Evolutionary conservation across 2,888 invertebrate species (phyloP), one percentile per base, ranked within the genome.

Genomic region (Penaeus monodon): DNA sequence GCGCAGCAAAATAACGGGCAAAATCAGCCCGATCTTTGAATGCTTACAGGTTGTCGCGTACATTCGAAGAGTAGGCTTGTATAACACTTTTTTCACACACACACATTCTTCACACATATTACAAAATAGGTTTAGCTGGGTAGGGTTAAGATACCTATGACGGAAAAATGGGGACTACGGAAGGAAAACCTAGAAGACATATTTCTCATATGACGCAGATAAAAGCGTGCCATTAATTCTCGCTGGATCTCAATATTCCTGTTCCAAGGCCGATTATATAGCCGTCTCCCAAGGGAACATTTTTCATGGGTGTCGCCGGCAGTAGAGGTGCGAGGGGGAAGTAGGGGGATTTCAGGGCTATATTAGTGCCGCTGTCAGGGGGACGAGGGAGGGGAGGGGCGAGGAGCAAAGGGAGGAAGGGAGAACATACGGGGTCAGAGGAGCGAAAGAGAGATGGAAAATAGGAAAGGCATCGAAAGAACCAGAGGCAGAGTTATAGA

Each of bases 201-300:
- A 84, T 66, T 38, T 84, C 66, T 66, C 22, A 33, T 65, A 84
- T 76, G 82, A 84, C 83, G n/a, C 76, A 77, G 81, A 82, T 57
- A 73, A 82, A 73, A 82, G 81, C 33, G 33, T 33, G 33, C 44
- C 49, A 81, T 81, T 81, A 81, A 38, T 81, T 44, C 27, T 68
- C 29, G 22, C 57, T 63, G 73, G 81, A 82, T 82, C 70, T 82
- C 73, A 73, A 82, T 70, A 82, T 82, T 73, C 73, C 20, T 27
- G 29, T 33, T 24, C 33, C 44, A 29, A 38, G 81, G 57, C 57
- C 73, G 33, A 22, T 38, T 73, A 38, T 38, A 33, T 73, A 73
- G 33, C 38, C 73, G 38, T 38, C 29, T 33, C 33, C 29, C 27
- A 22, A 73, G 73, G 38, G 38, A 38, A 29, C 33, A 38, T 73